Base-by-base conservation (phyloP, 2,113 vertebrate genomes). In the Verasper variegatus region DNA sequence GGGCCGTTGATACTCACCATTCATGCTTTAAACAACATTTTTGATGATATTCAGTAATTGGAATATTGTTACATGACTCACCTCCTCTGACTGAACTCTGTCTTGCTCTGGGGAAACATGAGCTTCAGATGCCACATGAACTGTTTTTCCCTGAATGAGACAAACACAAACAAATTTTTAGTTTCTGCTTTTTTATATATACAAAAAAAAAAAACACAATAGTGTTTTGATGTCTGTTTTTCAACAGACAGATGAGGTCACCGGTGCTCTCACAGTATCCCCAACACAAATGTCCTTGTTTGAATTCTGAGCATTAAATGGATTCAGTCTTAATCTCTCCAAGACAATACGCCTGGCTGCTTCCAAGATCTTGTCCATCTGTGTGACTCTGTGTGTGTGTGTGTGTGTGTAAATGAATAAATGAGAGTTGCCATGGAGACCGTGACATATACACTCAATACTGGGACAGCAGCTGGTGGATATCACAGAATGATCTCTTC, bases 111-210 rank as follows among this genome's bases (percentile, higher is more conserved):
- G 74, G 96, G 96, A 91, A 99, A 99, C 1, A 95, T 0, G 2
- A 99, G 95, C 92, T 98, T 97, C 91, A 99, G 80, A 75, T 97
- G 96, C 98, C 98, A 99, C 86, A 94, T 94, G 89, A 99, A 96
- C 62, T 83, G 92, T n/a, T 92, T 93, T 59, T 96, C 96, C 80
- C 98, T 99, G 81, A 78, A 87, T 10, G 62, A 75, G 56, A 77
- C 76, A 69, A 80, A 82, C 82, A 88, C 57, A 81, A 86, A 68
- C 1, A 15, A 0, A 57, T n/a, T 64, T 75, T 67, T 60, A 84
- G 82, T 68, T 71, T 62, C 18, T 71, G 71, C 3, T 77, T 49
- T 73, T 37, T 15, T 45, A 3, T 45, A 14, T 31, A 31, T 31
- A 45, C 2, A 20, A 51, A 51, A 9, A 20, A 51, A 51, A 9